Conservation (phyloP, 2,888 invertebrate species). For the Entomobrya proxima region DNA sequence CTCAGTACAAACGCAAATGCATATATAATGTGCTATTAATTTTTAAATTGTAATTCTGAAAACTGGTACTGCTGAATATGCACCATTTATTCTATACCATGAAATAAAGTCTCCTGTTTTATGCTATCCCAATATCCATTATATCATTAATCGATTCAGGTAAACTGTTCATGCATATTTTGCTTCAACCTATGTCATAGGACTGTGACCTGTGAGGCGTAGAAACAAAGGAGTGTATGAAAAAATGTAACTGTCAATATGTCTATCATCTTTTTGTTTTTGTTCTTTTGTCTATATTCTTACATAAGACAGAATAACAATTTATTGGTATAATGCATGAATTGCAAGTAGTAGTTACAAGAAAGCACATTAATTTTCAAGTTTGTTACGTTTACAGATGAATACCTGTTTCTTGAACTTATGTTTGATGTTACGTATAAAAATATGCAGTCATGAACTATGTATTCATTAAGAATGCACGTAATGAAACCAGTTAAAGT, state of each 20-base stretch:
- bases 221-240: conserved; percentile 1
- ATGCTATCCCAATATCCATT: too few relatives aligned
- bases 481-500: conserved; percentile 12
- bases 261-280: background rate
- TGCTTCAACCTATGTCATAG: too few relatives aligned
- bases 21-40: too few relatives aligned
- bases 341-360: conserved; percentile 9
- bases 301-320: background rate
- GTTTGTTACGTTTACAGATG: background rate
- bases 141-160: too few relatives aligned
- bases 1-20: too few relatives aligned
- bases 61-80: too few relatives aligned
- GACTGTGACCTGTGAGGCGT: too few relatives aligned
- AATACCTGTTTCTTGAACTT: conserved; percentile 19
- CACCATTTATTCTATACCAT: too few relatives aligned
- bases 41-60: too few relatives aligned
- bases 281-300: background rate
- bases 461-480: background rate
- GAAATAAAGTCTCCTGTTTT: too few relatives aligned
- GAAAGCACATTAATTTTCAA: conserved; percentile 38
- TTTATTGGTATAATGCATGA: conserved; percentile 15
- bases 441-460: background rate
- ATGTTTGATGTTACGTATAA: conserved; percentile 4
- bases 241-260: conserved; percentile 13
- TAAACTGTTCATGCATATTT: too few relatives aligned